Evolutionary conservation across 2,113 vertebrate species (phyloP).

Genomic region (Polyodon spathula): DNA sequence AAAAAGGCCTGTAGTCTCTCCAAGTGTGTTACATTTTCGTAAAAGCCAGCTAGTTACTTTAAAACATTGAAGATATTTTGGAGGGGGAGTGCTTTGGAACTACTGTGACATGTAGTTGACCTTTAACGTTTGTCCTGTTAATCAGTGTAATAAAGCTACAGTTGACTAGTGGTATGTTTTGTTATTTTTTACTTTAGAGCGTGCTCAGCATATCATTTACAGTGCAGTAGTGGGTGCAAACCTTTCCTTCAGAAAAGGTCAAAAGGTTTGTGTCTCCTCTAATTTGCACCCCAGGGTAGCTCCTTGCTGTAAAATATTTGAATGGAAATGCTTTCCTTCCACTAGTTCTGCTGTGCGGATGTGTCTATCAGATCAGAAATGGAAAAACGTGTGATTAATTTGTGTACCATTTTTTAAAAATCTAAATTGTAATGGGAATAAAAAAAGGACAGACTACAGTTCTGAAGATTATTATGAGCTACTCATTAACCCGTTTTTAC

Average conservation of each 20-base stretch:
- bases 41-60: neutral
- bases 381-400: slow-evolving; percentile 24
- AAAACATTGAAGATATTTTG: neutral
- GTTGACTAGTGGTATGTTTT: slow-evolving; percentile 38
- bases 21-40: neutral
- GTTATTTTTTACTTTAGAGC: slow-evolving; percentile 20
- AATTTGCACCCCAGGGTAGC: slow-evolving; percentile 8
- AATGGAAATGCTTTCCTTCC: slow-evolving; percentile 20
- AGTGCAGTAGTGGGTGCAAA: slow-evolving; percentile 25
- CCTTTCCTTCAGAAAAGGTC: slow-evolving; percentile 39
- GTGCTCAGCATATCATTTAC: slow-evolving; percentile 38
- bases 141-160: slow-evolving; percentile 48
- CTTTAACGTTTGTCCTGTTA: slow-evolving; percentile 48
- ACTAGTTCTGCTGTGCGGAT: slow-evolving; percentile 2
- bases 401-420: slow-evolving; percentile 10
- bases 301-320: slow-evolving; percentile 15
- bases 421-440: neutral
- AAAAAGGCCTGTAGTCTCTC: too few species aligned
- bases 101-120: slow-evolving; percentile 37
- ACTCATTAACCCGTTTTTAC: neutral
- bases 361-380: slow-evolving; percentile 36
- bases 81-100: neutral
- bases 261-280: slow-evolving; percentile 21
- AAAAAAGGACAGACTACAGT: slow-evolving; percentile 4
- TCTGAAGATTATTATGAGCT: slow-evolving; percentile 15